Percentiles rank a stretch among this genome's conserved stretches.
Conservation (phyloP, 2,888 invertebrate genomes). For the Lycophotia porphyrea region DNA sequence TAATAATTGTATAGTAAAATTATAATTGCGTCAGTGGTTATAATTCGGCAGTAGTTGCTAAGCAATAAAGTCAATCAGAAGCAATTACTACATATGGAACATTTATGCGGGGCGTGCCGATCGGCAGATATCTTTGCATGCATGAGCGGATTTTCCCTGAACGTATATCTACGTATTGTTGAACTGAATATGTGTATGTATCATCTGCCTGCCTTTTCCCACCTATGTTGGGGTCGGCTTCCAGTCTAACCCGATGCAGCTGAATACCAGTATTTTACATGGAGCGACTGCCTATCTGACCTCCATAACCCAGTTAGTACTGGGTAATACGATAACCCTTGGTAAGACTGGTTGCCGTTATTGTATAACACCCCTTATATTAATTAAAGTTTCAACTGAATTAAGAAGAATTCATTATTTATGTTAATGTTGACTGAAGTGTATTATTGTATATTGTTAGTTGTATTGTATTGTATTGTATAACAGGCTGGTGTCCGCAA, state of each 20-base stretch:
- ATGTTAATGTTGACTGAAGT: slow-evolving; percentile 47
- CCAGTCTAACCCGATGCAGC: too few relatives aligned
- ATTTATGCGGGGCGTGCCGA: not conserved
- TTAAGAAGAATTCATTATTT: slow-evolving; percentile 30
- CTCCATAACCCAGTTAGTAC: too few relatives aligned
- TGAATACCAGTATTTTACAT: too few relatives aligned
- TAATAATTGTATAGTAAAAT: not conserved
- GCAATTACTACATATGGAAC: not conserved
- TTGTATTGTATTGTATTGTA: too few relatives aligned
- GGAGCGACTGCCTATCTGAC: too few relatives aligned
- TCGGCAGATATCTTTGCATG: not conserved
- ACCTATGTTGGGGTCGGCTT: too few relatives aligned
- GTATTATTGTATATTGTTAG: slow-evolving; percentile 57
- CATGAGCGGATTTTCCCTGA: not conserved
- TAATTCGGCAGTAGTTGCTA: not conserved
- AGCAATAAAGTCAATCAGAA: not conserved
- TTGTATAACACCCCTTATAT: not conserved
- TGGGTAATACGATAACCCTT: too few relatives aligned
- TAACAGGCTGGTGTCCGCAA: too few relatives aligned
- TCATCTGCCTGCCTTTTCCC: too few relatives aligned
- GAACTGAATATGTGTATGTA: not conserved
- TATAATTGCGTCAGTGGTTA: not conserved
- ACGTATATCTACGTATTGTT: too few relatives aligned
- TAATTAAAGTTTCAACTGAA: not conserved
- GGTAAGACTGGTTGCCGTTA: too few relatives aligned